A percentile compares a stretch with the other conserved stretches of the same genome.
These are phyloP conservation scores for Machimus rusticus DNA, from an alignment of 2,888 invertebrate species.

Conservation along the genomic window DNA sequence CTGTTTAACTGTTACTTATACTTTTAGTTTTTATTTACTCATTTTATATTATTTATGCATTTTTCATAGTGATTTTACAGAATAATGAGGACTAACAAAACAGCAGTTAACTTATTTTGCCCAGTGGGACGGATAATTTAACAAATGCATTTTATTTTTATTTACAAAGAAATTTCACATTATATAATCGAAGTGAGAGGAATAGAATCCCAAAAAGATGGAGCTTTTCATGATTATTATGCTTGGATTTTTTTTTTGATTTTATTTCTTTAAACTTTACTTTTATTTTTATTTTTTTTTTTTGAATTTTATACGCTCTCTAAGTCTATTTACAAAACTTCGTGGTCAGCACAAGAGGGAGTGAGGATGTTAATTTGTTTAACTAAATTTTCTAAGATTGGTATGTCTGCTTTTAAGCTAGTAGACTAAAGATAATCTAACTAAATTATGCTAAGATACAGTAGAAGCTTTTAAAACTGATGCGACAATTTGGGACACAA, in stretches of 20 bases:
- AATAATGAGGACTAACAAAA: slow-evolving; percentile 1
- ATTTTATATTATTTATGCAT: background rate
- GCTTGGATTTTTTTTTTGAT: background rate
- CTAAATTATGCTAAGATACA: background rate
- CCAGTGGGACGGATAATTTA: slow-evolving; percentile 30
- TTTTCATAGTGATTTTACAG: background rate
- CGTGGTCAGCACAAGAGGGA: background rate
- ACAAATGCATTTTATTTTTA: slow-evolving; percentile 4
- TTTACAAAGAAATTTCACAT: slow-evolving; percentile 22
- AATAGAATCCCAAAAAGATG: background rate
- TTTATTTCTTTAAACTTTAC: background rate
- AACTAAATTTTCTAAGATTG: background rate
- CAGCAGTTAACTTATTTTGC: slow-evolving; percentile 23
- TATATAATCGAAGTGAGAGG: background rate
- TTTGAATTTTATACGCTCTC: background rate
- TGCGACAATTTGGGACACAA: background rate
- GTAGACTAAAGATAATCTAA: background rate
- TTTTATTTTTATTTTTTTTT: background rate
- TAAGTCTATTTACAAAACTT: background rate
- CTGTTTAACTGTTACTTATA: background rate
- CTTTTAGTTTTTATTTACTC: background rate
- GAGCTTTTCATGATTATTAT: background rate
- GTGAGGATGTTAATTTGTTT: background rate
- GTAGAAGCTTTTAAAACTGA: no score
- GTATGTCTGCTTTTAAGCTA: background rate